phyloP scores from a whole-genome alignment of 2,797 vertebrate genomes.

The Lutra lutra region DNA sequence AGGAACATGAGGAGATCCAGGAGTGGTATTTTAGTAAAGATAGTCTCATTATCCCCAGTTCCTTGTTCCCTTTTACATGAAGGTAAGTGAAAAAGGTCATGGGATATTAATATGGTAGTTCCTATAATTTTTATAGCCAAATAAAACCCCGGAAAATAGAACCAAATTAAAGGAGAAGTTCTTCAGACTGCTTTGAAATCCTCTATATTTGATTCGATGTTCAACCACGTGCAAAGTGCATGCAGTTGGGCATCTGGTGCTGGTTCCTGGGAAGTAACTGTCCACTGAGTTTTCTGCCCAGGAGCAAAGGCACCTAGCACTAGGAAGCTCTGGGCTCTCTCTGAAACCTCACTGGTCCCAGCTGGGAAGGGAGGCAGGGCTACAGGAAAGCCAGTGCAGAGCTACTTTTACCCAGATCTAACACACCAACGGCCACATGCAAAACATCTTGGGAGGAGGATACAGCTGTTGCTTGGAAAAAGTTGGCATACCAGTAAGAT shows the following conservation, averaged over 20 bases:
- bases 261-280: not conserved
- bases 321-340: not conserved
- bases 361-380: not conserved
- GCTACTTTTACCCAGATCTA: constrained; percentile 36
- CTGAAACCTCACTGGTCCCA: not conserved
- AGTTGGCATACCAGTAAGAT: not conserved
- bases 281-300: not conserved
- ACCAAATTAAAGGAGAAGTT: not conserved
- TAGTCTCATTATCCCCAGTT: not conserved
- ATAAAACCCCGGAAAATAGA: constrained; percentile 41
- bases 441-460: constrained; percentile 38
- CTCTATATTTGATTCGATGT: not conserved
- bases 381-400: constrained; percentile 16
- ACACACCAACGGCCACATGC: not conserved
- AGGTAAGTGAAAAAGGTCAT: not conserved
- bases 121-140: not conserved
- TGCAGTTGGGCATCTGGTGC: too few relatives aligned
- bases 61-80: not conserved
- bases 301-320: not conserved
- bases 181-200: not conserved
- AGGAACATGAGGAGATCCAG: not conserved
- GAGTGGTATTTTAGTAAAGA: not conserved
- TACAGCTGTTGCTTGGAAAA: constrained; percentile 28
- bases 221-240: not conserved
- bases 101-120: not conserved